A percentile compares a stretch with the other conserved stretches of the same genome.
Conservation (phyloP, 2,113 vertebrate genomes). For the Atherinomorus stipes region DNA sequence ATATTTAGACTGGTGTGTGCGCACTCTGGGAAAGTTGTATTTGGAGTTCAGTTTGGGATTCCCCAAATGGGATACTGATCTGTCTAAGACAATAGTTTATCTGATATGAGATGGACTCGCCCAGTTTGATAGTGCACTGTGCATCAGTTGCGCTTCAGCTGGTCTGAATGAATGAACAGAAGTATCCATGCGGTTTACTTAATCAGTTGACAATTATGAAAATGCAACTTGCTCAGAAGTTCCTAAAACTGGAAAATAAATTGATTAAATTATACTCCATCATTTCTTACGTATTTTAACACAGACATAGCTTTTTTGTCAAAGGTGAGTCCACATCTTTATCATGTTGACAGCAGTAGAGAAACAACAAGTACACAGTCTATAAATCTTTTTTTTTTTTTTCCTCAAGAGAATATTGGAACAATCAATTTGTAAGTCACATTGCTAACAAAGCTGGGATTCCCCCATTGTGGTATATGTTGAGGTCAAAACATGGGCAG, state of each 20-base stretch:
- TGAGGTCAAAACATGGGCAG: conserved; percentile 31
- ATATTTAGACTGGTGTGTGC: conserved; percentile 71
- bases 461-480: conserved; percentile 16
- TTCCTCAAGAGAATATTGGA: neutral
- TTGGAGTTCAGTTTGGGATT: conserved; percentile 55
- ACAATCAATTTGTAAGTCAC: neutral
- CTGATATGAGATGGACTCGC: conserved; percentile 3
- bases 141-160: neutral
- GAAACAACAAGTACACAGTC: neutral
- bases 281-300: neutral
- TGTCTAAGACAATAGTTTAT: conserved; percentile 8
- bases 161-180: conserved; percentile 2
- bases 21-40: conserved; percentile 55
- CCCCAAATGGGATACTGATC: conserved; percentile 42
- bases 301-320: neutral
- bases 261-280: neutral
- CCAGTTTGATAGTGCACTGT: neutral
- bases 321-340: neutral
- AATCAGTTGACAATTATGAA: neutral
- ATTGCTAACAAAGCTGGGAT: conserved; percentile 11
- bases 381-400: no score
- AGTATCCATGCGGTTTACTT: neutral
- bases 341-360: neutral
- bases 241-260: neutral
- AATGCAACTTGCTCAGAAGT: neutral